A percentile compares a stretch with the other conserved stretches of the same genome.
Evolutionary conservation across 2,797 vertebrate genomes (phyloP).

Genomic region (Petrocephalus schoutedeni): DNA sequence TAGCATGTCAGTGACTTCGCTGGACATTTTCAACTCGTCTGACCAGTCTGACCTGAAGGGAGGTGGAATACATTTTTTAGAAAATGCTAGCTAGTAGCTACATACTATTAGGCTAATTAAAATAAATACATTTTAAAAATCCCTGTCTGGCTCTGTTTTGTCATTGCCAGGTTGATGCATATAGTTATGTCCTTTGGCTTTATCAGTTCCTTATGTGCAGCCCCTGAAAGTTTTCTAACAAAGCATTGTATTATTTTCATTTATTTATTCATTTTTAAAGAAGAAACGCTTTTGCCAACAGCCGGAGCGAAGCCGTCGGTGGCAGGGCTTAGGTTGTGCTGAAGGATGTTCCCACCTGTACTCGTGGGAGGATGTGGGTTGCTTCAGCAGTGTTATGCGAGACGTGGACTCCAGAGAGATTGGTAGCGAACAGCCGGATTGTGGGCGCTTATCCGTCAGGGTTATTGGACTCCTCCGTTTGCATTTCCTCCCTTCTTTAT

Average conservation of each 20-base stretch:
- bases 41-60: neutral
- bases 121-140: neutral
- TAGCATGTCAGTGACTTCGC: constrained; percentile 17
- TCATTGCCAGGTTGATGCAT: neutral
- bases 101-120: neutral
- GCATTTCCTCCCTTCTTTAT: neutral
- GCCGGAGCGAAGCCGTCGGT: neutral
- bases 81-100: neutral
- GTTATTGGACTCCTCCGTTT: neutral
- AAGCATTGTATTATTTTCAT: neutral
- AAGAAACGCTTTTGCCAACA: neutral
- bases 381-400: neutral
- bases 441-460: neutral
- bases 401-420: neutral
- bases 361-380: neutral
- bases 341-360: constrained; percentile 2
- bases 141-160: neutral
- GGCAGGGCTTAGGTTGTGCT: neutral
- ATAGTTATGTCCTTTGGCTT: neutral
- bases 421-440: neutral
- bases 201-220: neutral
- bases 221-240: neutral
- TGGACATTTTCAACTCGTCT: constrained; percentile 20
- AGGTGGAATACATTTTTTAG: neutral
- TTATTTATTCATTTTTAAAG: neutral